These are phyloP conservation scores for Stegophylla sp. DNA, from an alignment of 2,888 invertebrate species.

Conservation along the genomic window DNA sequence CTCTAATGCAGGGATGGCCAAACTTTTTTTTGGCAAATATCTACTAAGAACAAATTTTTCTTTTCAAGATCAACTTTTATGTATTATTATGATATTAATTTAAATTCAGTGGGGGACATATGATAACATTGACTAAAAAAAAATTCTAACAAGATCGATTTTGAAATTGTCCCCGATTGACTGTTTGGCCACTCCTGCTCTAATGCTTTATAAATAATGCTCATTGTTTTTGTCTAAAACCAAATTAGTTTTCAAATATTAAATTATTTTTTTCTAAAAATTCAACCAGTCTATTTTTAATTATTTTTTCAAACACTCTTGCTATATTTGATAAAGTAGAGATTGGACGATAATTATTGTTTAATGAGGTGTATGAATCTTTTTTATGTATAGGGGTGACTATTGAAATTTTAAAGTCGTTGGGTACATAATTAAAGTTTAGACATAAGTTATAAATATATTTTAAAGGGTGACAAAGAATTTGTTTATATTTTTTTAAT, in stretches of 20 bases:
- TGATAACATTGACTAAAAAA: no score
- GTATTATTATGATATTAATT: no score
- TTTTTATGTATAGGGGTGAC: conserved; percentile 13
- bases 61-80: no score
- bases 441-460: conserved; percentile 13
- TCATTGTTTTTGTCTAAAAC: conserved; percentile 22
- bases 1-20: no score
- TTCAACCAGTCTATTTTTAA: conserved; percentile 3
- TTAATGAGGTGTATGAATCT: neutral
- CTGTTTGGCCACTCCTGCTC: no score
- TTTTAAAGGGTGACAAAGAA: conserved; percentile 14
- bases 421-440: neutral
- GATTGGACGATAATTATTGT: conserved; percentile 15
- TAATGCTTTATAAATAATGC: neutral
- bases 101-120: no score
- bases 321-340: conserved; percentile 8
- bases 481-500: conserved; percentile 20
- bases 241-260: conserved; percentile 28
- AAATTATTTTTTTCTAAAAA: conserved; percentile 19
- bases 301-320: conserved; percentile 20
- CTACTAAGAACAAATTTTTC: no score
- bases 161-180: no score
- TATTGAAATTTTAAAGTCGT: neutral
- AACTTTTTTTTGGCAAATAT: no score
- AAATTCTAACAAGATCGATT: no score